Base-by-base conservation (phyloP, 2,888 invertebrate genomes). In the Drosophila flavopinicola region DNA sequence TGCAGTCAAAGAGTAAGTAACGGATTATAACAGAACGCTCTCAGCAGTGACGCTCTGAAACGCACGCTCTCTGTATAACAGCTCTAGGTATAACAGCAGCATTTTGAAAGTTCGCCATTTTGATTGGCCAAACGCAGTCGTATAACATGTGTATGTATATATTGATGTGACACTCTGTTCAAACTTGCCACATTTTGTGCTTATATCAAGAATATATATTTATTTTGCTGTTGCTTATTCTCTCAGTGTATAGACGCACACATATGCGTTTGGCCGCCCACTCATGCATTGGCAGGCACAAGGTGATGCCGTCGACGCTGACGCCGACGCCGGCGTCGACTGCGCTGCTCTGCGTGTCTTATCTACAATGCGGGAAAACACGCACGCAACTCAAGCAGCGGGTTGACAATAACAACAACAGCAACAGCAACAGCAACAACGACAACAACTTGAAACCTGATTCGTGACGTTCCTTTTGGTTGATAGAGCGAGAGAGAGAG, bases 281-380 rank as follows among this genome's bases (percentile, higher is more conserved):
- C 67, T 30, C 47, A 58, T 75, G 60, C 72, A 63, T 63, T 73
- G 76, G 61, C 72, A 71, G 61, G 35, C 66, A 53, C 66, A 69
- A 70, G 78, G 80, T 77, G 82, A 80, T 77, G 80, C 76, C 71
- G 75, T 42, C 47, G 65, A 41, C 59, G 51, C 15, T 41, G 32
- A 35, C 41, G 51, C 1, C 10, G 49, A 35, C 41, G 41, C 4
- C 15, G 39, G 27, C 77, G 53, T 35, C 48, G 56, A 71, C 73
- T 47, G 65, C 78, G 63, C 68, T 69, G 75, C 69, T 66, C 78
- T 80, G 82, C 87, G 85, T 82, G 87, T 82, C 85, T 87, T 85
- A 85, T 82, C 85, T 75, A 66, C 82, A 82, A 87, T 85, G 75
- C 70, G 69, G 83, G 67, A 73, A 82, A 85, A 87, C 82, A 87